These are phyloP conservation scores for Anisognathus igniventris DNA, from an alignment of 2,797 vertebrate genomes.

Conservation along the genomic window DNA sequence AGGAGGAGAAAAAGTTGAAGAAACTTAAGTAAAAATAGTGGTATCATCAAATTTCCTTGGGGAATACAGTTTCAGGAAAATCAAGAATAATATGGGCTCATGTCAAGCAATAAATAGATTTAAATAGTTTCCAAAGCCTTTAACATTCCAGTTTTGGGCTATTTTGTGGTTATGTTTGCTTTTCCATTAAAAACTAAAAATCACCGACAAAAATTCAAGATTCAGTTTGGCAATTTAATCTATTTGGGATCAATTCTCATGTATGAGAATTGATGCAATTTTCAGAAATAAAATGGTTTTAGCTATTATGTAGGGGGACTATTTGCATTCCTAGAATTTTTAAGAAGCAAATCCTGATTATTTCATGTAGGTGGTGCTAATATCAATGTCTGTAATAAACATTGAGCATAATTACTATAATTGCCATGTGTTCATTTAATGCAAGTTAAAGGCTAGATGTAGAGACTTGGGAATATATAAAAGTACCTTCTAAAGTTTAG, in stretches of 20 bases:
- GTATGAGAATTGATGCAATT: not conserved
- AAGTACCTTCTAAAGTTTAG: not conserved
- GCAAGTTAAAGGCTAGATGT: not conserved
- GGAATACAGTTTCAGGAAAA: not conserved
- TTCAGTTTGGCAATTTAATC: not conserved
- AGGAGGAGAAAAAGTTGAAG: not conserved
- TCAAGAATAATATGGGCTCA: not conserved
- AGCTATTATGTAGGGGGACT: not conserved
- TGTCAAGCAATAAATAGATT: not conserved
- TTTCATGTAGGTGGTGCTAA: not conserved
- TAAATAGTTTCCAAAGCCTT: accelerated
- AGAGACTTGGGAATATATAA: not conserved
- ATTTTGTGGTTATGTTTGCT: not conserved
- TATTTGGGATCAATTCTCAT: not conserved
- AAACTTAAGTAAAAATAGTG: not conserved
- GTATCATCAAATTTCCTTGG: not conserved
- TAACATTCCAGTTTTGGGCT: not conserved
- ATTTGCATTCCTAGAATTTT: not conserved
- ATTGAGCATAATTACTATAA: not conserved
- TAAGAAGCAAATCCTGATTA: not conserved
- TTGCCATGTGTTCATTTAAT: not conserved
- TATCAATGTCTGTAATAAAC: not conserved
- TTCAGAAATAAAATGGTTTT: not conserved
- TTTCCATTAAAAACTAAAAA: not conserved
- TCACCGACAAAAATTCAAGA: not conserved